phyloP scores from a whole-genome alignment of 30 jellyfish, hydroid and myxozoan genomes.

The Clytia hemisphaerica region DNA sequence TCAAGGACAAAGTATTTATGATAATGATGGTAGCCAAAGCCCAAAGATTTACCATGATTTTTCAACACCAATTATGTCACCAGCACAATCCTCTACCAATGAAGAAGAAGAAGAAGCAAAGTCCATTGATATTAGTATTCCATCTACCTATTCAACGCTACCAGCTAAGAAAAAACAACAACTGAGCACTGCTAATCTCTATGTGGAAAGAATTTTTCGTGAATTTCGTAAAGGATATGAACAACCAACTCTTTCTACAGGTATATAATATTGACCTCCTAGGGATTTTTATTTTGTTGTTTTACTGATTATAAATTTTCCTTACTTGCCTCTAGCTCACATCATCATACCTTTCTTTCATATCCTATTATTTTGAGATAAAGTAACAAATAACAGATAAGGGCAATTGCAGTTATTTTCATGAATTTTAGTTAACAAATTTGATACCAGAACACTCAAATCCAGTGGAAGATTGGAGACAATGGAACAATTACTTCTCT shows the following conservation, averaged over 20 bases:
- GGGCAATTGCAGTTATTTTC: neutral
- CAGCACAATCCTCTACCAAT: no score
- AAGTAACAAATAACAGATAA: no score
- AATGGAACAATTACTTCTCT: constrained; percentile 54
- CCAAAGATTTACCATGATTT: no score
- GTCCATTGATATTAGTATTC: no score
- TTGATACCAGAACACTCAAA: neutral
- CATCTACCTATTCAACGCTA: no score
- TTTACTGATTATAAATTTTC: neutral
- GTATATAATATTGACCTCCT: no score
- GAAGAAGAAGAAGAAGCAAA: no score
- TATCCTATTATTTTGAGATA: neutral
- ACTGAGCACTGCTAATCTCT: neutral
- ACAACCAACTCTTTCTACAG: neutral
- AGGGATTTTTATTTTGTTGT: neutral
- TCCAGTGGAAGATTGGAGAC: constrained; percentile 37
- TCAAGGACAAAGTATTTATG: no score
- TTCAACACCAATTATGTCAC: no score
- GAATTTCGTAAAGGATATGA: constrained; percentile 3
- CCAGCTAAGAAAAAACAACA: no score
- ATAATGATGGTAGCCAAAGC: no score
- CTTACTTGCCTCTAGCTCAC: neutral
- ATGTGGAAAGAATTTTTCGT: constrained; percentile 15
- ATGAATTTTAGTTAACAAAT: neutral
- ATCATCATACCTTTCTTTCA: neutral